phyloP scores from a whole-genome alignment of 2,113 vertebrate genomes.

The Regulus satrapa region DNA sequence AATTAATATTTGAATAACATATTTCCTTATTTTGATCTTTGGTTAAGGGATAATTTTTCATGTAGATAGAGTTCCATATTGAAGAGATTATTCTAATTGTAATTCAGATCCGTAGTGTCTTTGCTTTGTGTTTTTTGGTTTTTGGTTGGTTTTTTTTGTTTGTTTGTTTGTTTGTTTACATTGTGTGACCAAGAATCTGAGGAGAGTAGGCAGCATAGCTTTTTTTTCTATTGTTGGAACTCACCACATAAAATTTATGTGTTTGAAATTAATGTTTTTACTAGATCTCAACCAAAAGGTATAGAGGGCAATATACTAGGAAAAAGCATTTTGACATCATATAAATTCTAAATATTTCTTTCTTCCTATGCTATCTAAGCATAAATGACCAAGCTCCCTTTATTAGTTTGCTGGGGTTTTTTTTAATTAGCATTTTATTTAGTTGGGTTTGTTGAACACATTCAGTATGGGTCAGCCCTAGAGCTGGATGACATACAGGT shows the following conservation, averaged over 20 bases:
- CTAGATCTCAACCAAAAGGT: neutral
- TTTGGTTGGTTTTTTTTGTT: no score
- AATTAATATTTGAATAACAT: neutral
- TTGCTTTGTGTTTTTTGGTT: no score
- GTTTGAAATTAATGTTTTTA: neutral
- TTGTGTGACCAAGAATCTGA: neutral
- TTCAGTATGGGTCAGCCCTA: neutral
- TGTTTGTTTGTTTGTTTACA: neutral
- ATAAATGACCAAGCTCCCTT: neutral
- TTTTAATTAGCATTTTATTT: no score
- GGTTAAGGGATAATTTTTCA: neutral
- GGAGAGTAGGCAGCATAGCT: neutral
- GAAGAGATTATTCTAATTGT: neutral
- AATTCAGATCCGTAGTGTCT: neutral
- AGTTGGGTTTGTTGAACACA: neutral
- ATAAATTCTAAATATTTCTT: neutral
- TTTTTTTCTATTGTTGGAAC: neutral
- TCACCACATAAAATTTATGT: neutral
- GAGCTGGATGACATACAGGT: neutral
- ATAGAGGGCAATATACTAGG: neutral
- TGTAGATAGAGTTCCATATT: neutral
- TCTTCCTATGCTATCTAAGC: neutral
- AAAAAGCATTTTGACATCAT: neutral
- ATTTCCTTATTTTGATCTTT: neutral
- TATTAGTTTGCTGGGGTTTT: no score